Evolutionary conservation across 2,888 invertebrate genomes (phyloP).

Genomic region (Ephialtes manifestator): DNA sequence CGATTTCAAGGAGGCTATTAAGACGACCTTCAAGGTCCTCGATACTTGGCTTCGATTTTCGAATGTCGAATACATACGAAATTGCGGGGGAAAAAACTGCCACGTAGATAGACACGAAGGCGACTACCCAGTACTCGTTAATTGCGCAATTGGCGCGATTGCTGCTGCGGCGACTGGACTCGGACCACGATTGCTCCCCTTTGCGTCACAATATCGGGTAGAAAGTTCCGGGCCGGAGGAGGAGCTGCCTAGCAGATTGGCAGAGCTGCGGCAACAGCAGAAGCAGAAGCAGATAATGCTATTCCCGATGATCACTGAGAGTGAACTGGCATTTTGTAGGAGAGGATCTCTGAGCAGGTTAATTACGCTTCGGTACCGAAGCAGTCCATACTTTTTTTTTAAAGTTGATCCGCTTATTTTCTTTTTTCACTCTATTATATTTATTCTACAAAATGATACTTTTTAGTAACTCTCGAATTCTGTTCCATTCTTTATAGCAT

Average conservation of each 20-base stretch:
- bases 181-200: constrained; percentile 70
- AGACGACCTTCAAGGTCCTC: neutral
- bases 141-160: constrained; percentile 37
- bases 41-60: constrained; percentile 6
- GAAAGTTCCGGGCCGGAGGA: constrained; percentile 68
- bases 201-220: constrained; percentile 74
- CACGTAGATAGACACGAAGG: neutral
- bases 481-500: neutral
- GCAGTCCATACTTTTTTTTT: neutral
- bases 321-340: constrained; percentile 74
- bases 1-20: neutral
- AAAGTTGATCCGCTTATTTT: neutral
- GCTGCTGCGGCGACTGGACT: constrained; percentile 36
- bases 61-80: neutral
- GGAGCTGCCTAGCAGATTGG: constrained; percentile 4
- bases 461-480: neutral
- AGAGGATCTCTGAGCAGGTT: constrained; percentile 44
- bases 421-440: neutral
- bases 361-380: constrained; percentile 16
- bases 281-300: constrained; percentile 1
- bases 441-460: neutral
- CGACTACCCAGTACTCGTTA: constrained; percentile 15
- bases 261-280: neutral
- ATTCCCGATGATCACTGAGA: constrained; percentile 70
- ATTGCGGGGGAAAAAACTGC: neutral